Conservation (phyloP, 2,113 vertebrate species). For the Vombatus ursinus region DNA sequence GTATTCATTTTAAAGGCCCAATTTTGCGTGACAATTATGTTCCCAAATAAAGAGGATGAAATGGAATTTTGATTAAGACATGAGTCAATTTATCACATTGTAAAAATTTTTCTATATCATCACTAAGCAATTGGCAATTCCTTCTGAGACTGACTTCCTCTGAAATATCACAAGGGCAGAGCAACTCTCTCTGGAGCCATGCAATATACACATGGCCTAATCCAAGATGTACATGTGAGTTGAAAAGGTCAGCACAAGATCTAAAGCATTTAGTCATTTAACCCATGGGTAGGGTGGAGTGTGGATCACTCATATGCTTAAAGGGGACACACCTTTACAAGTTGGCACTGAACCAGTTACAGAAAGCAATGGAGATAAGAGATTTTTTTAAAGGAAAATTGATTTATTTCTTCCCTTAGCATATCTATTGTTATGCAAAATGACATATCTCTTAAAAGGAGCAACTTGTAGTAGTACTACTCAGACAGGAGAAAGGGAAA, state of each 20-base stretch:
- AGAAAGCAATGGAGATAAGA: not conserved
- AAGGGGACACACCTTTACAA: slow-evolving; percentile 23
- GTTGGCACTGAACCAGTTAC: not conserved
- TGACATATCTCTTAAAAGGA: not conserved
- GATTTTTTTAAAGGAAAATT: slow-evolving; percentile 9
- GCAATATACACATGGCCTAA: not conserved
- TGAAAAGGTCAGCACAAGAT: slow-evolving; percentile 77
- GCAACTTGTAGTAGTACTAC: not conserved
- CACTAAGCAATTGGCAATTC: not conserved
- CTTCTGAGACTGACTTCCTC: not conserved
- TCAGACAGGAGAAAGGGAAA: not conserved
- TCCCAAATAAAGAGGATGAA: not conserved
- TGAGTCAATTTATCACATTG: slow-evolving; percentile 32
- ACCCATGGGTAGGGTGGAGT: not conserved
- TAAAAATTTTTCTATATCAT: slow-evolving; percentile 27
- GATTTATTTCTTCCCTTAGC: not conserved
- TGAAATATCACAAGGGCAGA: slow-evolving; percentile 21
- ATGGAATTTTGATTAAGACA: slow-evolving; percentile 34
- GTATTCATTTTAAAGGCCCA: not conserved
- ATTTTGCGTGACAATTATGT: not conserved
- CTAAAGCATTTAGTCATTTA: slow-evolving; percentile 62
- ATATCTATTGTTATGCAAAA: slow-evolving; percentile 32
- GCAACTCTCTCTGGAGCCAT: slow-evolving; percentile 9
- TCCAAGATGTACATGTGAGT: slow-evolving; percentile 36
- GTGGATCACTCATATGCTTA: slow-evolving; percentile 24